Evolutionary conservation across 2,797 vertebrate genomes (phyloP), one percentile per base, ranked within the genome.

Genomic region (Xyrichtys novacula): DNA sequence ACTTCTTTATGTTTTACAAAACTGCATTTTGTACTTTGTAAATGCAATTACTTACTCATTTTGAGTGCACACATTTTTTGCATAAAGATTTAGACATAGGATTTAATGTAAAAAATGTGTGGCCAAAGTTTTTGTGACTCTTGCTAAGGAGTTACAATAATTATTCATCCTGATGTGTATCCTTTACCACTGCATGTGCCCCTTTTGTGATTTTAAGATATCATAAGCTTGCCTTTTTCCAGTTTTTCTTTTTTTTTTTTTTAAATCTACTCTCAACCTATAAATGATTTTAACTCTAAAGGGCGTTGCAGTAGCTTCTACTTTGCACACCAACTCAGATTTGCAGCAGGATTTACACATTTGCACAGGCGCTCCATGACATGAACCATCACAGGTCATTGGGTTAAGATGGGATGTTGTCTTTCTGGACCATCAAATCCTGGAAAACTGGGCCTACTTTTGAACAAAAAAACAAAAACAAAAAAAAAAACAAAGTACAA

Each of bases 321-420:
- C 39, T 78, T 82, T 48, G 32, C 16, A 31, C 39, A 56, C 57
- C 15, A 31, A 59, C 54, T 84, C 58, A 67, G 72, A 79, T 83
- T 76, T 83, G 48, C 65, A 6, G 64, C 29, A 22, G 81, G 73
- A 88, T 81, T 85, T 84, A 44, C 40, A 76, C 44, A 52, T 67
- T 59, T 5, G 65, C 52, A 38, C 50, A n/a, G 23, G 61, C 57
- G 61, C 59, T 59, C 48, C 19, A 20, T 77, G 74, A 76, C 72
- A 70, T 22, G 49, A 71, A 81, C 63, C 65, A 39, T 78, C 70
- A 60, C 67, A 64, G 76, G 84, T 82, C 77, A 81, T 65, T 72
- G 55, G 86, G 85, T 86, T 87, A 76, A 87, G 74, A 87, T 58
- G 73, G 81, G 72, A 88, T 78, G 79, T 83, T 85, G 69, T 71